Evolutionary conservation across 2,113 vertebrate species (phyloP), one percentile per base, ranked within the genome.

Genomic region (Callopanchax toddi): DNA sequence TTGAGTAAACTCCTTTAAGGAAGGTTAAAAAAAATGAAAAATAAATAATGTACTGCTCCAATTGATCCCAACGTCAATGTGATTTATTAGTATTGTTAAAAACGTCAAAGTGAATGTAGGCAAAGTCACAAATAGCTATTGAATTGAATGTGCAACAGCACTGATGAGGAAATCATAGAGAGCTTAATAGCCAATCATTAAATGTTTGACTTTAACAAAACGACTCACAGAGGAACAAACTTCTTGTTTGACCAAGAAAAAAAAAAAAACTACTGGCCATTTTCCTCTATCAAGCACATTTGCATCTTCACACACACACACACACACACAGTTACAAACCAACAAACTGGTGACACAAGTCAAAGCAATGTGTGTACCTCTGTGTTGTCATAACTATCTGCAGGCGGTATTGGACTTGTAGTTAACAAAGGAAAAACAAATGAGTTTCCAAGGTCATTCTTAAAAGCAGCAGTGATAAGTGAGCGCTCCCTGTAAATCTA

Each of bases 381-480:
- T 74, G n/a, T 53, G 39, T 23, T 39, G 67, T 49, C 70, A 66
- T 79, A 83, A 87, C 86, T 50, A 26, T 70, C 78, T 53, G 81
- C 67, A 15, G 67, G 77, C 74, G 57, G 45, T 70, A 86, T 78
- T 89, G 81, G 69, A 86, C 83, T 70, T 78, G 79, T 83, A 73
- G 86, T 90, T 90, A 88, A 90, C 66, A 32, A 73, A 44, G 85
- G 69, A 65, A 85, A 89, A 90, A 85, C 79, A 90, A 91, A 92
- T 89, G 88, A 91, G 86, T 82, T 92, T 88, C 83, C 87, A 92
- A 92, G 89, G 92, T 93, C 89, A 89, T 67, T 80, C 67, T 74
- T 84, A 79, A 83, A 86, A 77, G 81, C 67, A 44, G 65, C 62
- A 49, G 65, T 71, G 56, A 79, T 84, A 91, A 92, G 90, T 84